A percentile compares a stretch with the other conserved stretches of the same genome.
These are phyloP conservation scores for Zootoca vivipara DNA, from an alignment of 2,113 vertebrate genomes.

Conservation along the genomic window DNA sequence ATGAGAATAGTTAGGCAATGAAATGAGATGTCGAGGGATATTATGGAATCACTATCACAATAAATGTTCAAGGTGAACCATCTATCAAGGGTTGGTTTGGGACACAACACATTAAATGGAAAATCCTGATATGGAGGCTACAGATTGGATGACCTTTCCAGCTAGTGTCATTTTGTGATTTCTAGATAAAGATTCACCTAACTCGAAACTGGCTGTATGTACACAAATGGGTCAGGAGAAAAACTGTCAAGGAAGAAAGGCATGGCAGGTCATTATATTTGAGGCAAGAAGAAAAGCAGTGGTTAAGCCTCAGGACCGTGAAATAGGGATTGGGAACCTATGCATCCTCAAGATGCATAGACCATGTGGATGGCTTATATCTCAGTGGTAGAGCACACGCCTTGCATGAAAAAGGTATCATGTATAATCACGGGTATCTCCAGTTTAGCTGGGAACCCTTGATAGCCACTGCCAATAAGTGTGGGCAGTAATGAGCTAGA, in stretches of 20 bases:
- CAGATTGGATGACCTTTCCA: constrained; percentile 44
- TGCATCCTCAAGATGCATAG: too few species aligned
- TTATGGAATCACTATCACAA: constrained; percentile 29
- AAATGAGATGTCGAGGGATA: constrained; percentile 47
- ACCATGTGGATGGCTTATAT: too few species aligned
- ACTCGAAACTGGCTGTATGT: constrained; percentile 47
- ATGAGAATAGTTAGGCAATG: constrained; percentile 47
- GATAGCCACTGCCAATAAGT: too few species aligned
- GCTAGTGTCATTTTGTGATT: constrained; percentile 39
- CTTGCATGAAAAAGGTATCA: too few species aligned
- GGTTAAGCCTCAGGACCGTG: not conserved
- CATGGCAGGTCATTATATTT: constrained; percentile 30
- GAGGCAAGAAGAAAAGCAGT: constrained; percentile 32
- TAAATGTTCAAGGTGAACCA: constrained; percentile 51
- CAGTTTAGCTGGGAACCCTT: too few species aligned
- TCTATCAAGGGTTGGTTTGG: constrained; percentile 38
- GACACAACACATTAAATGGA: constrained; percentile 52
- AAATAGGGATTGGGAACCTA: too few species aligned
- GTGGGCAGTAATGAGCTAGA: too few species aligned
- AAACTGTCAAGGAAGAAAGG: not conserved
- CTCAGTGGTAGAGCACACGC: too few species aligned
- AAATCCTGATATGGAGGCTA: not conserved
- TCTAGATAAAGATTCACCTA: constrained; percentile 51
- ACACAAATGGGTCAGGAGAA: constrained; percentile 43
- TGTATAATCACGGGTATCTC: too few species aligned